A percentile compares a stretch with the other conserved stretches of the same genome.
Conservation (phyloP, 2,797 vertebrate species). For the Cynodonichthys magdalenae region DNA sequence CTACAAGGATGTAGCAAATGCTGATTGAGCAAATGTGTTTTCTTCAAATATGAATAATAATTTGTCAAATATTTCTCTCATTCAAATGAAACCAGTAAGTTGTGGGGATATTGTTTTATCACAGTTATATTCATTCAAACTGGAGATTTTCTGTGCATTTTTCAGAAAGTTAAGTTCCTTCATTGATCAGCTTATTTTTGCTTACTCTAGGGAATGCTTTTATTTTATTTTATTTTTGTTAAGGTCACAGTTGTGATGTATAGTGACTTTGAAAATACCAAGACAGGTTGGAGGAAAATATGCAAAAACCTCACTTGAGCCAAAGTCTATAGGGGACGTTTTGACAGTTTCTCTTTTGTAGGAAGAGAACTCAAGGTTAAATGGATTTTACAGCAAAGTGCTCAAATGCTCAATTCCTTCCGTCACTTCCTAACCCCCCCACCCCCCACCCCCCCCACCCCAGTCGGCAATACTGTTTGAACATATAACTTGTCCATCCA, state of each 20-base stretch:
- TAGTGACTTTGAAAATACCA: slow-evolving; percentile 21
- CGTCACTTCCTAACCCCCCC: not conserved
- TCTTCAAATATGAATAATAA: too few species aligned
- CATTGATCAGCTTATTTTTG: slow-evolving; percentile 45
- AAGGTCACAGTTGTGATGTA: slow-evolving; percentile 60
- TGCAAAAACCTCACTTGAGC: not conserved
- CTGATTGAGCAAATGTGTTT: too few species aligned
- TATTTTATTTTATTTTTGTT: slow-evolving; percentile 35
- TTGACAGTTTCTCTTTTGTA: slow-evolving; percentile 9
- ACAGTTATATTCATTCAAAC: slow-evolving; percentile 14
- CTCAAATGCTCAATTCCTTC: not conserved
- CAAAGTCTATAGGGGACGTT: not conserved
- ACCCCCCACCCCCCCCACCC: too few species aligned
- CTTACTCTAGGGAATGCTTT: slow-evolving; percentile 9
- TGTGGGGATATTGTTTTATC: too few species aligned
- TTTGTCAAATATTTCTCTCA: too few species aligned
- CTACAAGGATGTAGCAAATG: too few species aligned
- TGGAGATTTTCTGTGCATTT: slow-evolving; percentile 43
- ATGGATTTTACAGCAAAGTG: slow-evolving; percentile 3
- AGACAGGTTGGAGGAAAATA: slow-evolving; percentile 3
- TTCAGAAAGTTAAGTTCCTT: slow-evolving; percentile 37
- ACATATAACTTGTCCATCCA: not conserved
- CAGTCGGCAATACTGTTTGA: too few species aligned
- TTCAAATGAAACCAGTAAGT: too few species aligned
- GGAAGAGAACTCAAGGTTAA: slow-evolving; percentile 29